phyloP scores from a whole-genome alignment of 2,113 vertebrate species.

The Nymphicus hollandicus region DNA sequence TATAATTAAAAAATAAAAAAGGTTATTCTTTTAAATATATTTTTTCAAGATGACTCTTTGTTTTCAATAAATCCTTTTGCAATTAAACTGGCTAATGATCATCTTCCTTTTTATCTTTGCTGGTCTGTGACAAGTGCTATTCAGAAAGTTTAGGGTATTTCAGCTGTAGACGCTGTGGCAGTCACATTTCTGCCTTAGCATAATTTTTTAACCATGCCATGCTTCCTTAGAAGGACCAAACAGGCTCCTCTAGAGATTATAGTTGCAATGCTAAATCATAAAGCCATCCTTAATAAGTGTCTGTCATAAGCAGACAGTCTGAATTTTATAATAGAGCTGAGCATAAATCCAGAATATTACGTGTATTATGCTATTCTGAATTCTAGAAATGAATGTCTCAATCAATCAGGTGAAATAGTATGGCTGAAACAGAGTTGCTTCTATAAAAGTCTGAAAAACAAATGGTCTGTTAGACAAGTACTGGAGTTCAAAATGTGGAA shows the following conservation, averaged over 20 bases:
- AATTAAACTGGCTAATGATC: background rate
- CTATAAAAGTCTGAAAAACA: slow-evolving; percentile 25
- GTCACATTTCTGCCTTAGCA: background rate
- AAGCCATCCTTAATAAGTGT: background rate
- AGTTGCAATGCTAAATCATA: slow-evolving; percentile 12
- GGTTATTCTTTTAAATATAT: background rate
- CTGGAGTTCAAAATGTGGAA: background rate
- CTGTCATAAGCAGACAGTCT: background rate
- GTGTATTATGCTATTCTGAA: background rate
- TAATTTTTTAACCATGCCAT: background rate
- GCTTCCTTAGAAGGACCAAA: background rate
- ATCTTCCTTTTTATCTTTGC: background rate
- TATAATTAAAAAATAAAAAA: background rate
- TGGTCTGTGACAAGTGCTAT: background rate
- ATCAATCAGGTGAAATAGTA: slow-evolving; percentile 44
- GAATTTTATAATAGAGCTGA: slow-evolving; percentile 13
- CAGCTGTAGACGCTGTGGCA: background rate
- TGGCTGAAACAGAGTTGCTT: background rate
- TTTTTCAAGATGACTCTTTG: background rate
- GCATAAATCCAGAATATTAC: background rate
- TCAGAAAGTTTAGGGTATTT: background rate
- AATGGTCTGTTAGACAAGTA: background rate
- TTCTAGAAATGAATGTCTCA: slow-evolving; percentile 49
- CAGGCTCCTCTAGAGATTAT: background rate
- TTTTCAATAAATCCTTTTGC: background rate